Conservation (phyloP, 2,888 invertebrate species). For the Nephrotoma guestfalica region DNA sequence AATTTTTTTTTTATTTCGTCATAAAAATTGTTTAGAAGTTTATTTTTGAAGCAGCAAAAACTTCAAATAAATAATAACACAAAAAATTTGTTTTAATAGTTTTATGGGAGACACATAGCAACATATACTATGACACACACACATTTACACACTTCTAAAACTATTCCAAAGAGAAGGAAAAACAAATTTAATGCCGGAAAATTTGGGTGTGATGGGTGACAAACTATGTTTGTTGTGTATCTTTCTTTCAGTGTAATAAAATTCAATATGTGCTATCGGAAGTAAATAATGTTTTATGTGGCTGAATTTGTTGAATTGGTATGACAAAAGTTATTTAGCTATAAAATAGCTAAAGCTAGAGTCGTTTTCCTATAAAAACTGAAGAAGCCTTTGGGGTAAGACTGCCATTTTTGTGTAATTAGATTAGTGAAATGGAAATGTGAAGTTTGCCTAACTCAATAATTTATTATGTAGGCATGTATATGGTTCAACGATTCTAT, state of each 20-base stretch:
- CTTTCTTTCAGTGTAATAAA: not conserved
- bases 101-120: not conserved
- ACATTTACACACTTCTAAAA: not conserved
- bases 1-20: not conserved
- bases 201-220: not conserved
- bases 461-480: no score
- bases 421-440: no score
- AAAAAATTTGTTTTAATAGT: not conserved
- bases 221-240: not conserved
- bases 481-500: no score
- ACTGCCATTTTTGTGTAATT: no score
- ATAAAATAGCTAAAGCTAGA: no score
- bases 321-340: no score
- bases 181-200: not conserved
- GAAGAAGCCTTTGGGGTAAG: no score
- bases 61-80: not conserved
- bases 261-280: no score
- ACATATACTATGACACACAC: not conserved
- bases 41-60: not conserved
- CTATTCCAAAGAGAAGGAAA: not conserved
- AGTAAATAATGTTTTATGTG: no score
- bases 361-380: no score
- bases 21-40: not conserved
- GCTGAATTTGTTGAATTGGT: no score
- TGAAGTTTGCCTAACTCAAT: no score